These are phyloP conservation scores for Barnardius zonarius DNA, from an alignment of 2,113 vertebrate species.

Conservation along the genomic window DNA sequence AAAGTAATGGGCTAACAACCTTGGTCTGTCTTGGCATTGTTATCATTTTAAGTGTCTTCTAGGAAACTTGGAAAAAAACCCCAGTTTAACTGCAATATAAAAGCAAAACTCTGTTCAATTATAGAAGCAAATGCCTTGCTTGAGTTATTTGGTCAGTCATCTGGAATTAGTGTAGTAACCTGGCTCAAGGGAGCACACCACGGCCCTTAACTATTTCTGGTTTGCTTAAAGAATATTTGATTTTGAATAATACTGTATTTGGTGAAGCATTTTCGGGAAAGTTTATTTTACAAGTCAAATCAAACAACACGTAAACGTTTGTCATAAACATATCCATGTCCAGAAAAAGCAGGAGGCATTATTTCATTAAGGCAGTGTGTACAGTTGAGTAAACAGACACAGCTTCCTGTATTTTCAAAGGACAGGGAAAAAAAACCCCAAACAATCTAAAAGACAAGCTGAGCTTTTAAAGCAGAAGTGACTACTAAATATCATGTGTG, in stretches of 20 bases:
- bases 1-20: background rate
- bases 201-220: background rate
- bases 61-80: background rate
- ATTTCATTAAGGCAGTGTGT: background rate
- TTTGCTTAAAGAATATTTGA: background rate
- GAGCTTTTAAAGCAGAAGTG: background rate
- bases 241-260: background rate
- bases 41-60: background rate
- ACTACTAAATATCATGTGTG: background rate
- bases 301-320: background rate
- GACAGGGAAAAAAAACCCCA: background rate
- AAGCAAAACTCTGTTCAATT: background rate
- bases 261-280: background rate
- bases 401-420: background rate
- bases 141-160: background rate
- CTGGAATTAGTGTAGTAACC: background rate
- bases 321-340: background rate
- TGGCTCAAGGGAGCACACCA: background rate
- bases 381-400: background rate
- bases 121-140: background rate
- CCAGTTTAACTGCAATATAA: background rate
- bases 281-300: background rate
- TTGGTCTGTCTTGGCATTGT: background rate
- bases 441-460: background rate
- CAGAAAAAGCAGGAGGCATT: background rate